Evolutionary conservation across 2,888 invertebrate species (phyloP).

Genomic region (Scaptomyza polygonia): DNA sequence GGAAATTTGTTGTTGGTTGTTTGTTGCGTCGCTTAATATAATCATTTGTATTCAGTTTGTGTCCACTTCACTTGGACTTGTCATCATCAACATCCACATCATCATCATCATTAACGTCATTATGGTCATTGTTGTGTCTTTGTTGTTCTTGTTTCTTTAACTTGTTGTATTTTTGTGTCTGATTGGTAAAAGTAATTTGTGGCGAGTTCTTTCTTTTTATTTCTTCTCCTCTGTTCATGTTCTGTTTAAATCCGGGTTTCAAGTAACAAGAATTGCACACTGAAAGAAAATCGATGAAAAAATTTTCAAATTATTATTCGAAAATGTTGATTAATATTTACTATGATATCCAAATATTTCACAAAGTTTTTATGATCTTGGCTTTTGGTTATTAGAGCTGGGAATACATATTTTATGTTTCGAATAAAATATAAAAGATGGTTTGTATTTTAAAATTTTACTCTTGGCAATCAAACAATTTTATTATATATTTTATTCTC

Average conservation of each 20-base stretch:
- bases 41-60: constrained; percentile 70
- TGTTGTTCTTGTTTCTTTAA: constrained; percentile 16
- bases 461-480: background rate
- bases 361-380: background rate
- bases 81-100: constrained; percentile 38
- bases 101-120: constrained; percentile 14
- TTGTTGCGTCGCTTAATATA: constrained; percentile 61
- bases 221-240: constrained; percentile 43
- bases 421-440: no score
- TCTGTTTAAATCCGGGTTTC: constrained; percentile 74
- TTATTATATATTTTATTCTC: no score
- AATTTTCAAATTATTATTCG: background rate
- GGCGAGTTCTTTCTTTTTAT: constrained; percentile 63
- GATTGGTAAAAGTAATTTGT: constrained; percentile 78
- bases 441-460: no score
- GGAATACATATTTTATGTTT: no score
- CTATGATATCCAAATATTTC: no score
- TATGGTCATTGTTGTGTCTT: background rate
- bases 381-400: background rate
- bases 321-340: no score
- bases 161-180: constrained; percentile 31
- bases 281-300: constrained; percentile 36
- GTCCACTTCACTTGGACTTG: constrained; percentile 53
- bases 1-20: constrained; percentile 61
- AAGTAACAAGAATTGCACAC: constrained; percentile 66